phyloP scores from a whole-genome alignment of 2,113 vertebrate genomes.

The Lathamus discolor region DNA sequence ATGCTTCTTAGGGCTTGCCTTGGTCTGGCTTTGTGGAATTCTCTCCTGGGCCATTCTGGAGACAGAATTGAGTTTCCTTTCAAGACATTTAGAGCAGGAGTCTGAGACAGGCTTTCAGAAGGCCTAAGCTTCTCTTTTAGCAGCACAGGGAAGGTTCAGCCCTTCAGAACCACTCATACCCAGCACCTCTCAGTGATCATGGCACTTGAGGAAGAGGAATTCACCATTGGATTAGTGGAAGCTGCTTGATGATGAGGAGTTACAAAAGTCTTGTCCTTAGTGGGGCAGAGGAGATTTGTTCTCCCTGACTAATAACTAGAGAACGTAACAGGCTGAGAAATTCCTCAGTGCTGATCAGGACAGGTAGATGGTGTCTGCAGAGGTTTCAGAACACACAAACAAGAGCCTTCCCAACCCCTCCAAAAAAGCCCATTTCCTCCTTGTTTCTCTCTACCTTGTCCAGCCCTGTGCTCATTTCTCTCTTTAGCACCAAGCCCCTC shows the following conservation, averaged over 20 bases:
- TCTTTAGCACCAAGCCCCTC: neutral
- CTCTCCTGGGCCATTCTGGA: neutral
- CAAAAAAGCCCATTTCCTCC: neutral
- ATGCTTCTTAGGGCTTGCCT: neutral
- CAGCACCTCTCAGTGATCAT: accelerated
- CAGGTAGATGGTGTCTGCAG: neutral
- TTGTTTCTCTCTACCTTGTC: neutral
- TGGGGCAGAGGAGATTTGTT: neutral
- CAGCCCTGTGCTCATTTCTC: neutral
- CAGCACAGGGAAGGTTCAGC: neutral
- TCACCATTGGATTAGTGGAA: neutral
- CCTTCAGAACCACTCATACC: neutral
- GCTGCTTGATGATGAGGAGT: neutral
- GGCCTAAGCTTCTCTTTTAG: neutral
- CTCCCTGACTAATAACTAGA: neutral
- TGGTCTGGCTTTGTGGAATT: neutral
- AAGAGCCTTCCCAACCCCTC: neutral
- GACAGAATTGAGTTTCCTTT: neutral
- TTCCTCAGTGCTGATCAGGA: neutral
- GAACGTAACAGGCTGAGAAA: neutral
- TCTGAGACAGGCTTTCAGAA: neutral
- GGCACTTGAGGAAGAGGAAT: neutral
- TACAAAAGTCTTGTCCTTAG: neutral
- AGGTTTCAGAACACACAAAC: neutral
- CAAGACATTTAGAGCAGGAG: neutral